A percentile compares a stretch with the other conserved stretches of the same genome.
These are phyloP conservation scores for Acanthaster planci DNA, from an alignment of 35 echinoderm and acorn worm species.

Conservation along the genomic window DNA sequence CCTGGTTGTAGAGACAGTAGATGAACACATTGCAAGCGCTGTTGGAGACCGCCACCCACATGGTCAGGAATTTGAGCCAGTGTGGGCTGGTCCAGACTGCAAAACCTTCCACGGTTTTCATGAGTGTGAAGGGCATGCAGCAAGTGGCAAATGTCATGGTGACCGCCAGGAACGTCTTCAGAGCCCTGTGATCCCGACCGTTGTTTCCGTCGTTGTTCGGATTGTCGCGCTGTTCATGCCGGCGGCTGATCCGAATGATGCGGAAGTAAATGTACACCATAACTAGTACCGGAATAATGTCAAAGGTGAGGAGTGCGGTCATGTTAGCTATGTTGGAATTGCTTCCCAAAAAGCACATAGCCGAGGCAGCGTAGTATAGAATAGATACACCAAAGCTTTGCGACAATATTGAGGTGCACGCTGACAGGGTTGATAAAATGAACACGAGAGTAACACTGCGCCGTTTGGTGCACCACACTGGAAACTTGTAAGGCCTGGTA, in stretches of 20 bases:
- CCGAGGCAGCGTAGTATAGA: neutral
- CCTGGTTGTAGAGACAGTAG: neutral
- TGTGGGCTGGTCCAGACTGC: neutral
- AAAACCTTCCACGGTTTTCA: neutral
- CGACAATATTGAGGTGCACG: neutral
- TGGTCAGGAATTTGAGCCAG: neutral
- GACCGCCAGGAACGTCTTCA: conserved; percentile 2
- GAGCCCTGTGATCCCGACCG: neutral
- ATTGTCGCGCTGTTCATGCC: neutral
- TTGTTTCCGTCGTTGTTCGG: neutral
- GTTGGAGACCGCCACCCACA: neutral
- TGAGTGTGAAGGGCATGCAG: neutral
- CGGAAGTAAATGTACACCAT: neutral
- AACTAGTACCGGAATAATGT: neutral
- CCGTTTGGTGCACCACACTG: neutral
- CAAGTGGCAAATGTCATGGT: neutral
- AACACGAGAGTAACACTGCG: neutral
- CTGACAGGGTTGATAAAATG: neutral
- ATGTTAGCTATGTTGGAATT: neutral
- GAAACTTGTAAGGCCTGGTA: neutral
- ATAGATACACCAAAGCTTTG: neutral
- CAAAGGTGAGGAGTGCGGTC: neutral
- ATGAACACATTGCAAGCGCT: neutral
- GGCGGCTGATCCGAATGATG: neutral
- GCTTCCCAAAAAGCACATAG: neutral